Evolutionary conservation across 2,888 invertebrate species (phyloP), one percentile per base, ranked within the genome.

Genomic region (Spisula subtruncata): DNA sequence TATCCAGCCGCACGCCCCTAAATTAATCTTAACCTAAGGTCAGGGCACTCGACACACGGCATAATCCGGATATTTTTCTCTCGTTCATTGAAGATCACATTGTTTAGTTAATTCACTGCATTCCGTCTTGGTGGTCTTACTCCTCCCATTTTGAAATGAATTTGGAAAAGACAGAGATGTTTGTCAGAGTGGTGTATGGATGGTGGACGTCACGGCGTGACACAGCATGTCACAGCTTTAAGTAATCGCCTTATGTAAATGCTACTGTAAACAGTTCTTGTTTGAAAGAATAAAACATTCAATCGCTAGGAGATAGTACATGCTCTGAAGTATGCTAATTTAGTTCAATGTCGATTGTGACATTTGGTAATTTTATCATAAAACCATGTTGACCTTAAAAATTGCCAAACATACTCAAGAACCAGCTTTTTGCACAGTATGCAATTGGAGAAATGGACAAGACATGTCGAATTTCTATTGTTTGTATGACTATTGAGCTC

Each of bases 231-330:
- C 60, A 60, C 60, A 20, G 60, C 20, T 75, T 75, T 75, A 75
- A 75, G 25, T 75, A 75, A 75, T 75, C 75, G 75, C 35, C 75
- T 75, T 75, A 75, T 75, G 75, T 75, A 75, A 75, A 75, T 75
- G 12, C 75, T 32, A 18, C 18, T 75, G 32, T 75, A 75, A 75
- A 75, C 75, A 75, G 18, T 32, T 75, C 25, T 75, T 32, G 35
- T 32, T 41, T 18, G 18, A 75, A 75, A 35, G 35, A 75, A n/a
- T 66, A 35, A 25, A n/a, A 60, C 20, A 60, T 25, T 18, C 75
- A 75, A 75, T 75, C 32, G 20, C 75, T 75, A 32, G 35, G 75
- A 75, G 75, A 35, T 16, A 12, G 35, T 25, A 75, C 75, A 35
- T 32, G 35, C 25, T 18, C 35, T 1, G 8, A 75, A 75, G 75